These are phyloP conservation scores for Fregetta grallaria DNA, from an alignment of 2,113 vertebrate genomes.

Conservation along the genomic window DNA sequence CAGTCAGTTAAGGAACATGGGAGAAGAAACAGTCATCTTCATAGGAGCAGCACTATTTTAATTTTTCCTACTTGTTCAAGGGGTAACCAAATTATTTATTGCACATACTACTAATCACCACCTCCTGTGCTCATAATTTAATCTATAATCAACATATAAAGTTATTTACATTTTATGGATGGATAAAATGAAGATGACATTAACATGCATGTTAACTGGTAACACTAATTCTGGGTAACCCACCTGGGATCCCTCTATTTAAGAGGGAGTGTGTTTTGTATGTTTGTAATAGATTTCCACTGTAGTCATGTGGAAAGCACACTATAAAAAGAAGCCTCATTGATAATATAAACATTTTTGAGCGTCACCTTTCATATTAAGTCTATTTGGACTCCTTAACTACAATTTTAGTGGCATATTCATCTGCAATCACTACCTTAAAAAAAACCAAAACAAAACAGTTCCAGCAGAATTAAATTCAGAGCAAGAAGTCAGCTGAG, in stretches of 20 bases:
- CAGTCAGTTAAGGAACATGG: neutral
- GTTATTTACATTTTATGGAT: neutral
- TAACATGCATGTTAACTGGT: neutral
- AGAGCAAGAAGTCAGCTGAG: neutral
- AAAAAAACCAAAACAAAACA: neutral
- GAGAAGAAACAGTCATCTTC: neutral
- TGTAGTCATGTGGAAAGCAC: neutral
- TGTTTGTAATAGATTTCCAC: neutral
- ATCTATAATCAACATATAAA: neutral
- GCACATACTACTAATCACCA: neutral
- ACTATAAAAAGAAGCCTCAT: neutral
- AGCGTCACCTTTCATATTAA: neutral
- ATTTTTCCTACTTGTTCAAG: neutral
- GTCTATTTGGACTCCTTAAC: neutral
- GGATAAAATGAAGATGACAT: neutral
- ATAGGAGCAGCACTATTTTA: neutral
- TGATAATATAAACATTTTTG: neutral
- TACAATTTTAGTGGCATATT: neutral
- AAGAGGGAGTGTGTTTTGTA: neutral
- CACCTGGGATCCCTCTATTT: neutral
- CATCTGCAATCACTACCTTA: neutral
- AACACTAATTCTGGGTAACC: neutral
- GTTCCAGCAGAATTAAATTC: neutral
- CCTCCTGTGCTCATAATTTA: neutral
- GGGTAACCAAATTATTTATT: neutral